phyloP scores from a whole-genome alignment of 2,888 invertebrate species.

The Rambutsinella grinnellia region DNA sequence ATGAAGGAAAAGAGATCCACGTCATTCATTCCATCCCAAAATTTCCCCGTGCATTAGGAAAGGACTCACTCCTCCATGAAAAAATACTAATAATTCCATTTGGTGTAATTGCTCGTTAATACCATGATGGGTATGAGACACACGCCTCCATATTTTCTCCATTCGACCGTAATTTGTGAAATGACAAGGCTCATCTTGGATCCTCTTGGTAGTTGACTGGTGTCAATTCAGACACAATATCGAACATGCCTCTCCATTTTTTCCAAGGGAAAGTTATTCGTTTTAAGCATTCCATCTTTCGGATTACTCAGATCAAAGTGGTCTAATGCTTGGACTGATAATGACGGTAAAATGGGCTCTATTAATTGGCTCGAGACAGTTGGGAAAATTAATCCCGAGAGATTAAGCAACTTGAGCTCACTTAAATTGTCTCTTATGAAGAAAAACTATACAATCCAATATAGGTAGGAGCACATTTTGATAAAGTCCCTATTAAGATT shows the following conservation, averaged over 20 bases:
- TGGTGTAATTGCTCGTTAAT: constrained; percentile 35
- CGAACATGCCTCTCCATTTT: no score
- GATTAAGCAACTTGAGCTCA: constrained; percentile 37
- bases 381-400: constrained; percentile 66
- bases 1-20: not conserved
- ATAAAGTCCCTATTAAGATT: not conserved
- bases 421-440: no score
- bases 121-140: not conserved
- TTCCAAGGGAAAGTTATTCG: no score
- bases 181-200: constrained; percentile 4
- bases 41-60: no score
- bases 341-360: constrained; percentile 38
- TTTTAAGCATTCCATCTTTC: no score
- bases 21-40: no score
- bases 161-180: not conserved
- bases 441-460: no score
- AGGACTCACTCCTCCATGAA: not conserved
- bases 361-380: constrained; percentile 65
- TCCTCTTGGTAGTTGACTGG: not conserved
- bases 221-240: constrained; percentile 17
- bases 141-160: not conserved
- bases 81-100: constrained; percentile 22
- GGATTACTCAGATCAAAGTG: constrained; percentile 21
- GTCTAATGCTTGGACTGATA: not conserved
- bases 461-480: no score